Evolutionary conservation across 2,113 vertebrate species (phyloP), one percentile per base, ranked within the genome.

Genomic region (Okapia johnstoni): DNA sequence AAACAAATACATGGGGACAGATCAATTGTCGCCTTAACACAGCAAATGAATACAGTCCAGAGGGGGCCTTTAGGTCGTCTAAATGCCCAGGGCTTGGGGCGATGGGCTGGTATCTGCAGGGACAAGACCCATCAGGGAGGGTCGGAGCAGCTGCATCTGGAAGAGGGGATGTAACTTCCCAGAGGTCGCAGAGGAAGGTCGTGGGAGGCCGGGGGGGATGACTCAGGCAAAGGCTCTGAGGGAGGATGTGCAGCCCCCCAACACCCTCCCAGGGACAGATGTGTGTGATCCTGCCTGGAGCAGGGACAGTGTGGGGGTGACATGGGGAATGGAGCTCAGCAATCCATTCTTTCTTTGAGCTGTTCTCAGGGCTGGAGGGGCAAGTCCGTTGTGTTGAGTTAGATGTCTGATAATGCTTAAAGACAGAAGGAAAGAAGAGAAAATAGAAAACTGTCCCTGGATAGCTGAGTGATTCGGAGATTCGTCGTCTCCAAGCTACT

Each of bases 241-340:
- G 60, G 3, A 61, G 36, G 43, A 3, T 0, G 2, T 5, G 7
- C 5, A 5, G 36, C 25, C 6, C 7, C 0, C 0, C 0, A 6
- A 3, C 40, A 40, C 40, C 40, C 40, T 40, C 46, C 46, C 7
- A 8, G 6, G 16, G 70, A 7, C 7, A 7, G 43, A 17, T 17
- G 25, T 55, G 9, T 12, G 26, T 0, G 17, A 15, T 17, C 1
- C 11, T 4, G 40, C 30, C 73, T 36, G 33, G 60, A 15, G 19
- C 13, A 1, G 19, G 43, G 52, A 14, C n/a, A 0, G 5, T 0
- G 23, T 12, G 0, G 0, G 4, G 2, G 30, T 25, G 63, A 48
- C 36, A 2, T 2, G 16, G 6, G 3, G 17, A 28, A 28, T 2
- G 40, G 66, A 76, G 25, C 48, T 9, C 76, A 36, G 63, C 57